A percentile compares a stretch with the other conserved stretches of the same genome.
phyloP scores from a whole-genome alignment of 2,888 invertebrate genomes.

The Stegophylla sp. region DNA sequence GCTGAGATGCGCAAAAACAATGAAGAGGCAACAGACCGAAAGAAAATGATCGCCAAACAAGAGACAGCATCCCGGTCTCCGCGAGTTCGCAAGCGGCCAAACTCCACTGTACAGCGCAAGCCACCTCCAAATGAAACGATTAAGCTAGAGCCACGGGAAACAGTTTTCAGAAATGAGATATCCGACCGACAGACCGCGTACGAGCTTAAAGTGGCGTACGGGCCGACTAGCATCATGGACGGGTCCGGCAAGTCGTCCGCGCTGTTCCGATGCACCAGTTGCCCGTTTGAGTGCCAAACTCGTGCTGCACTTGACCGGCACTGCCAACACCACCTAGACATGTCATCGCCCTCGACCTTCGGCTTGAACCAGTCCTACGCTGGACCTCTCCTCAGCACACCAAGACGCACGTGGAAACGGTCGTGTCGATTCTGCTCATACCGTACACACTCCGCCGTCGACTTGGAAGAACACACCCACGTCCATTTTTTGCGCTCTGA shows the following conservation, averaged over 20 bases:
- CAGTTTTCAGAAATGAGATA: slow-evolving; percentile 34
- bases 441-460: not conserved
- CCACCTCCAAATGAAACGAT: not conserved
- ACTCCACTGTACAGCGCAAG: not conserved
- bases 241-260: not conserved
- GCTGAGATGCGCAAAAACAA: slow-evolving; percentile 35
- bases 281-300: slow-evolving; percentile 15
- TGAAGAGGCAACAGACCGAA: not conserved
- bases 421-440: slow-evolving; percentile 34
- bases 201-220: slow-evolving; percentile 42
- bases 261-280: slow-evolving; percentile 1
- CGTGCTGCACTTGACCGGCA: slow-evolving; percentile 1
- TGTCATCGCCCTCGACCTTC: not conserved
- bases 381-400: not conserved
- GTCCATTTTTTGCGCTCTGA: slow-evolving; percentile 32
- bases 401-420: not conserved
- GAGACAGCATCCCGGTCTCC: not conserved
- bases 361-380: too few relatives aligned
- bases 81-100: not conserved
- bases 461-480: slow-evolving; percentile 8
- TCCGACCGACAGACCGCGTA: slow-evolving; percentile 38
- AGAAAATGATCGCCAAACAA: not conserved
- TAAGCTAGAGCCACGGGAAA: not conserved
- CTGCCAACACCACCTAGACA: not conserved
- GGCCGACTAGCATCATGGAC: not conserved